Conservation (phyloP, 1,140 invertebrate genomes). For the Pogonus chalceus region DNA sequence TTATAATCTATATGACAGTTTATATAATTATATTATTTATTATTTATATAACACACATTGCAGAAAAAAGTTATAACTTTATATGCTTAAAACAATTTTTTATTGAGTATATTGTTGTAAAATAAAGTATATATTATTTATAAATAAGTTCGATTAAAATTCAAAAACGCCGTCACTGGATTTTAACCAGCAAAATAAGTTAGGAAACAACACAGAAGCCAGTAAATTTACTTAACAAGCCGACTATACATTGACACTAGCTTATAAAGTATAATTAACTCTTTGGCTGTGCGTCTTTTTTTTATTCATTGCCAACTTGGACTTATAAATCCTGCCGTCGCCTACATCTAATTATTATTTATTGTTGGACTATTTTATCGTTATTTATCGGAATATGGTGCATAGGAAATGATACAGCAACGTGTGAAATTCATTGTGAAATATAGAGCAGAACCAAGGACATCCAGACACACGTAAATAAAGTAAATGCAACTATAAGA, state of each 20-base stretch:
- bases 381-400: background rate
- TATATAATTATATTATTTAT: no score
- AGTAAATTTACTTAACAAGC: slow-evolving; percentile 6
- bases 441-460: background rate
- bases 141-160: no score
- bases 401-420: background rate
- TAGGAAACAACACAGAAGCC: background rate
- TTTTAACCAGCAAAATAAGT: background rate
- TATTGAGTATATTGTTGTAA: no score
- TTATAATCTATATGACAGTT: no score
- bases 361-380: background rate
- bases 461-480: background rate
- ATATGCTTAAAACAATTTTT: no score
- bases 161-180: background rate
- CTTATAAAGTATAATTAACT: slow-evolving; percentile 6
- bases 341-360: slow-evolving; percentile 7
- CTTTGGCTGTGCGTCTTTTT: background rate
- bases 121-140: no score
- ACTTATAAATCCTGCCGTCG: background rate
- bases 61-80: no score
- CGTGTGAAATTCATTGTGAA: background rate
- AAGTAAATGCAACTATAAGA: background rate
- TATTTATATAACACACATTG: no score
- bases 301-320: background rate
- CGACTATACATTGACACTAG: slow-evolving; percentile 1